Base-by-base conservation (phyloP, 2,797 vertebrate species). In the Pteronotus mesoamericanus region DNA sequence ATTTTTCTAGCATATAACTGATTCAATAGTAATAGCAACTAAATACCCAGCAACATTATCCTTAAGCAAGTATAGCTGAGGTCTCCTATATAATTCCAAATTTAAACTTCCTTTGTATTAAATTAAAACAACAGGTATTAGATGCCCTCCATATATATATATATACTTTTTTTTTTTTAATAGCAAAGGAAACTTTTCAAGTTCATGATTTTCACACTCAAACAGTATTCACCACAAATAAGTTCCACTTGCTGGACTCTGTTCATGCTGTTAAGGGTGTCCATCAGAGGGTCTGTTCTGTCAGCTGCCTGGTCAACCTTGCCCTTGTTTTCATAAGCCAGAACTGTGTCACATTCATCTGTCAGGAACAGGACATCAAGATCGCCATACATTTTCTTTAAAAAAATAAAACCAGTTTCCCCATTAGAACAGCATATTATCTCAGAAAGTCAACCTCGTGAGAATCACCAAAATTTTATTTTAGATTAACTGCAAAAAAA, bases 191-290 rank as follows among this genome's bases (percentile, higher is more conserved):
- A 79, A 77, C 32, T 8, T 44, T 32, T 57, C 66, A 66, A 14
- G 7, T 44, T 46, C 2, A 18, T 74, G 53, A 83, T 51, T 90
- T 72, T 75, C 80, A 86, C 87, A 93, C 34, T 6, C 16, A n/a
- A 82, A 44, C 6, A 90, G 21, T 57, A 78, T 97, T 99, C 98
- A 99, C 99, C 99, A 79, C 99, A 99, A 95, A 99, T 99, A 75
- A 99, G 98, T 96, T 99, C 99, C 85, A 99, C 99, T 98, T 99
- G 99, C 97, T 99, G 99, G n/a, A 99, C 98, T 69, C 98, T 99
- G 97, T 99, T 98, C 99, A 99, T 99, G 26, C 99, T 99, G 97
- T 96, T 99, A 0, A 99, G 99, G 22, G 99, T 99, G 15, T 99
- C 98, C 99, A 99, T 99, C 84, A 99, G 98, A 5, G 99, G 99